Percentiles rank a stretch among this genome's conserved stretches.
These are phyloP conservation scores for Rhineura floridana DNA, from an alignment of 2,113 vertebrate species.

Conservation along the genomic window DNA sequence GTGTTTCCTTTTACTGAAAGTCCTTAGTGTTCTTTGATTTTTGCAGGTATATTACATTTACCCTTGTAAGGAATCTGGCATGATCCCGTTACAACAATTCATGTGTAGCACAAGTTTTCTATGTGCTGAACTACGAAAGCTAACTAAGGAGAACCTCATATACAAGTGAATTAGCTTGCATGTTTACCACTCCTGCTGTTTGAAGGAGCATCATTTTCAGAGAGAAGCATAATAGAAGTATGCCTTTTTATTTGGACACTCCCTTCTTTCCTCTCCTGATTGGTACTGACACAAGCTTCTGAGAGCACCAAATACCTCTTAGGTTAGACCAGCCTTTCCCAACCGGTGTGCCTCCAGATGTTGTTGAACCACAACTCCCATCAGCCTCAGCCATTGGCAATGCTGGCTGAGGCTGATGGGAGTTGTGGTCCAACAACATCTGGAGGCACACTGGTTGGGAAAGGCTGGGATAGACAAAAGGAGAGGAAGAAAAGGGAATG, in stretches of 20 bases:
- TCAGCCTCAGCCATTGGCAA: too few species aligned
- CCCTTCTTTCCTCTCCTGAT: neutral
- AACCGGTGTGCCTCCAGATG: too few species aligned
- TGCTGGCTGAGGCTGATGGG: too few species aligned
- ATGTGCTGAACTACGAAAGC: neutral
- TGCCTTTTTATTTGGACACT: neutral
- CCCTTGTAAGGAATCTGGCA: slow-evolving; percentile 30
- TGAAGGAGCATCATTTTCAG: neutral
- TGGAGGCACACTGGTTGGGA: too few species aligned
- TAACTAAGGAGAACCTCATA: neutral
- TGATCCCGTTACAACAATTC: neutral
- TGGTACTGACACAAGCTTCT: neutral
- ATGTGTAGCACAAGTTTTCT: neutral
- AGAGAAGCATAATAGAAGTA: neutral
- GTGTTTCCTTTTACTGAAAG: slow-evolving; percentile 5
- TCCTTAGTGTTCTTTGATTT: slow-evolving; percentile 7
- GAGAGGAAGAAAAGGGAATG: neutral
- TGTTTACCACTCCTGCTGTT: neutral
- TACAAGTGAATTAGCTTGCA: neutral
- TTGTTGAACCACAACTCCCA: too few species aligned
- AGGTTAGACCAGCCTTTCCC: neutral
- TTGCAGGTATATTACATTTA: neutral
- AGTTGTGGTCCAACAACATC: too few species aligned
- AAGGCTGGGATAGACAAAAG: neutral
- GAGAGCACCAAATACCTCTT: neutral